Conservation (phyloP, 37 sponge, comb jelly and placozoan species). For the Chondrilla cf. caribensis region DNA sequence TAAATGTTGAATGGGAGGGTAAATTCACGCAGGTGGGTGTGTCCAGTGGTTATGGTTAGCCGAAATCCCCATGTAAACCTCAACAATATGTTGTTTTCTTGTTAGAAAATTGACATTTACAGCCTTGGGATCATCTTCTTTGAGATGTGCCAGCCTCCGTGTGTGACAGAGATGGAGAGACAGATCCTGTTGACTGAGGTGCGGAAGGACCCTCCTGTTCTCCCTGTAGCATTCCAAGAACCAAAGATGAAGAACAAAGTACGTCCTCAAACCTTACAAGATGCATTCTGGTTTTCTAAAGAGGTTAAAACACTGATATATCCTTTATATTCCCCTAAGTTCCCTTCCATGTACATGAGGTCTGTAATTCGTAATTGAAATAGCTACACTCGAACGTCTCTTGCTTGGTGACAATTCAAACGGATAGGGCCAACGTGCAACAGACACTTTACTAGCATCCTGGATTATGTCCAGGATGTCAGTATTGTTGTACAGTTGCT, state of each 20-base stretch:
- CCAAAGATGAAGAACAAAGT: slow-evolving; percentile 2
- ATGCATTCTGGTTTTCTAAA: too few relatives aligned
- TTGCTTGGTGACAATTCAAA: too few relatives aligned
- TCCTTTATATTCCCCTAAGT: not conserved
- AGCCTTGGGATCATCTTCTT: slow-evolving; percentile 96
- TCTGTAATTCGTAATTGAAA: too few relatives aligned
- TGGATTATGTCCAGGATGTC: too few relatives aligned
- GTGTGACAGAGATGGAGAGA: slow-evolving; percentile 74
- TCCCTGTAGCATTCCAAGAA: slow-evolving; percentile 35
- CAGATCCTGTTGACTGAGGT: slow-evolving; percentile 50
- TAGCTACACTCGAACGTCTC: too few relatives aligned
- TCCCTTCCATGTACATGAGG: too few relatives aligned
- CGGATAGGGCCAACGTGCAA: too few relatives aligned
- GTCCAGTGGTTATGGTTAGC: not conserved
- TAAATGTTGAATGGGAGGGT: not conserved
- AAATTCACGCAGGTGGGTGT: slow-evolving; percentile 60
- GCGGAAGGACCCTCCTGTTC: slow-evolving; percentile 28
- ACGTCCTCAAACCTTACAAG: not conserved
- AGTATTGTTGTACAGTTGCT: too few relatives aligned
- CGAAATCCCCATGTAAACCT: too few relatives aligned
- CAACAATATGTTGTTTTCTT: too few relatives aligned
- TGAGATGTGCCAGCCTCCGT: slow-evolving; percentile 91
- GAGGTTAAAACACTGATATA: not conserved
- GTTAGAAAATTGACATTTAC: slow-evolving; percentile 90
- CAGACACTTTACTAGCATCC: too few relatives aligned